Evolutionary conservation across 2,113 vertebrate genomes (phyloP), one percentile per base, ranked within the genome.

Genomic region (Poeciliopsis prolifica): DNA sequence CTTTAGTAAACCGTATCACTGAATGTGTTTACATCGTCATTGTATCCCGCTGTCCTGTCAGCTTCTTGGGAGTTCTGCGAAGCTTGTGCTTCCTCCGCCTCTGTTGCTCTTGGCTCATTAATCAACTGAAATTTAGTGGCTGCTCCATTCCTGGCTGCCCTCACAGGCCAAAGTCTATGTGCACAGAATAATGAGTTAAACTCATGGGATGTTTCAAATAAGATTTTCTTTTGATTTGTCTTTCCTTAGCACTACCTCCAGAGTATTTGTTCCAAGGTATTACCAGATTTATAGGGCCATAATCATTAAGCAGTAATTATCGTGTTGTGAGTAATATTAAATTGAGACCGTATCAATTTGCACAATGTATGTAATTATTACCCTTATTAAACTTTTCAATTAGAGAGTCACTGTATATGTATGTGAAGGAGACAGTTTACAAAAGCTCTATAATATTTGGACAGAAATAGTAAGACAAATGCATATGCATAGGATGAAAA

Each of bases 61-160:
- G 85, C 91, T 92, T 91, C 90, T 84, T 92, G 91, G 90, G 92
- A 89, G 92, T 92, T 91, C 90, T 90, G 78, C 86, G 72, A 83
- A 83, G 86, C 88, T 82, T 33, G 68, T 80, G 85, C 76, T 74
- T 87, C 82, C 78, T 85, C 68, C 68, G 81, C 88, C 88, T 93
- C 91, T 88, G 89, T 88, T 91, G 90, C 95, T 93, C 91, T 94
- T 93, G 94, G 92, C 94, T 91, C 94, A 96, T 97, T 96, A 96
- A 97, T 98, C 96, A 96, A 92, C 85, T 85, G 91, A 94, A 96
- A 95, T 93, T 94, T 96, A 95, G 95, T 89, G 92, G 90, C 94
- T 93, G 93, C 80, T 85, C 88, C 74, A 90, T 81, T 80, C 90
- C 83, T 42, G 81, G 82, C 84, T 94, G 92, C 90, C 92, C 89